A percentile compares a stretch with the other conserved stretches of the same genome.
Evolutionary conservation across 2,888 invertebrate species (phyloP).

Genomic region (Drosophila pseudotalamancana): DNA sequence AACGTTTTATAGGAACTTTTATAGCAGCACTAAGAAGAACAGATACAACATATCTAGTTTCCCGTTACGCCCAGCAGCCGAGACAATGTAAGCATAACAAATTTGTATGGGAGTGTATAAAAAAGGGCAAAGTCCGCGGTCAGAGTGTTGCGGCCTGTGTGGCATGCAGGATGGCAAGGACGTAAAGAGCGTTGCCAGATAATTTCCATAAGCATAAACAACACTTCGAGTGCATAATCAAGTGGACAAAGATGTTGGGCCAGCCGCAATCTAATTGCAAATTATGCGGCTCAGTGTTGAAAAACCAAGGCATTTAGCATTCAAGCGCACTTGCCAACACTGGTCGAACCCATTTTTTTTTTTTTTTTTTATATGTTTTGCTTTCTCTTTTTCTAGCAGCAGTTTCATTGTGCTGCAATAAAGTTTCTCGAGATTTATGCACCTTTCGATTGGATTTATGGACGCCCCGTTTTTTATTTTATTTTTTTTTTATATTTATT

Average conservation of each 20-base stretch:
- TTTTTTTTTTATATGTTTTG: background rate
- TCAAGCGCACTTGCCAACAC: slow-evolving; percentile 15
- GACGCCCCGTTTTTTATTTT: slow-evolving; percentile 21
- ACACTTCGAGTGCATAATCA: slow-evolving; percentile 65
- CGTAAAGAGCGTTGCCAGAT: slow-evolving; percentile 30
- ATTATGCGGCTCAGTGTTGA: slow-evolving; percentile 53
- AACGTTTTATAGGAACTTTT: no score
- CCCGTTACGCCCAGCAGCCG: no score
- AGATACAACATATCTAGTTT: no score
- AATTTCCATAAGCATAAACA: slow-evolving; percentile 71
- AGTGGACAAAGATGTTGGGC: slow-evolving; percentile 27
- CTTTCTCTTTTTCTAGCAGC: background rate
- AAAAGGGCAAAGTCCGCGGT: slow-evolving; percentile 26
- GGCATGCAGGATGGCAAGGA: background rate
- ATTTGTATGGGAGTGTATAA: no score
- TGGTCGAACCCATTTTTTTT: slow-evolving; percentile 7
- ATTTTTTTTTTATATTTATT: background rate
- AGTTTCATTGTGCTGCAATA: slow-evolving; percentile 12
- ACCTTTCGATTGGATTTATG: slow-evolving; percentile 58
- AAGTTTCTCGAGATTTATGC: slow-evolving; percentile 43
- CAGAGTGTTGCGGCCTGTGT: slow-evolving; percentile 5
- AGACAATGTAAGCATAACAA: no score
- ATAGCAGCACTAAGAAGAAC: no score
- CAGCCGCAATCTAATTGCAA: slow-evolving; percentile 60
- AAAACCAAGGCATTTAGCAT: slow-evolving; percentile 6